Evolutionary conservation across 2,113 vertebrate genomes (phyloP).

Genomic region (Carassius carassius): DNA sequence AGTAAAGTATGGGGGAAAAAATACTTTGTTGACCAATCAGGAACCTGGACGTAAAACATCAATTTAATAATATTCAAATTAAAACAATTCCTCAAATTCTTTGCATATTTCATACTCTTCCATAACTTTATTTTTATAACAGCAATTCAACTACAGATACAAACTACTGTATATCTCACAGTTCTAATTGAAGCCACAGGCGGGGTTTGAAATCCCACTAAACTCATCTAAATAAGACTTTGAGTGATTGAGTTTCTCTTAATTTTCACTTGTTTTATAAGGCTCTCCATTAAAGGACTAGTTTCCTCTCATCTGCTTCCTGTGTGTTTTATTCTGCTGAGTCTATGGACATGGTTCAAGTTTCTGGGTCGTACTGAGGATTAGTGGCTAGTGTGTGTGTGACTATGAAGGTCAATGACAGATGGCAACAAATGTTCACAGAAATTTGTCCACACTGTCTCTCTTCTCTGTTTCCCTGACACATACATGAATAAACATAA

Average conservation of each 20-base stretch:
- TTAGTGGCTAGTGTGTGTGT: slow-evolving; percentile 50
- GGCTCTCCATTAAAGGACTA: slow-evolving; percentile 72
- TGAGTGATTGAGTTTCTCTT: slow-evolving; percentile 15
- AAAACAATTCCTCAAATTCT: too few species aligned
- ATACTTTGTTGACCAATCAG: not conserved
- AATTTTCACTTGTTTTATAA: slow-evolving; percentile 60
- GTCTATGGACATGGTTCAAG: slow-evolving; percentile 49
- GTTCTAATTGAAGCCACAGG: not conserved
- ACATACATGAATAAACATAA: not conserved
- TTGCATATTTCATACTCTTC: not conserved
- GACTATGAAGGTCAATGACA: slow-evolving; percentile 71
- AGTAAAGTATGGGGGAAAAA: not conserved
- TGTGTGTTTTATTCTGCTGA: slow-evolving; percentile 57
- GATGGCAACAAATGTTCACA: slow-evolving; percentile 20
- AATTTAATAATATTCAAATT: too few species aligned
- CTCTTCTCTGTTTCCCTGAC: not conserved
- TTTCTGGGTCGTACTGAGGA: slow-evolving; percentile 37
- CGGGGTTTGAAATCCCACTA: not conserved
- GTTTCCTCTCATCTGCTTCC: slow-evolving; percentile 74
- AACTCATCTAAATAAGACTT: slow-evolving; percentile 40
- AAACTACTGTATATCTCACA: not conserved
- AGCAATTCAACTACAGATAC: not conserved
- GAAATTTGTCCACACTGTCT: not conserved
- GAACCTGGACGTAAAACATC: not conserved
- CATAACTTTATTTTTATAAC: not conserved